Conservation (phyloP, 2,797 vertebrate species). For the Aeoliscus strigatus region DNA sequence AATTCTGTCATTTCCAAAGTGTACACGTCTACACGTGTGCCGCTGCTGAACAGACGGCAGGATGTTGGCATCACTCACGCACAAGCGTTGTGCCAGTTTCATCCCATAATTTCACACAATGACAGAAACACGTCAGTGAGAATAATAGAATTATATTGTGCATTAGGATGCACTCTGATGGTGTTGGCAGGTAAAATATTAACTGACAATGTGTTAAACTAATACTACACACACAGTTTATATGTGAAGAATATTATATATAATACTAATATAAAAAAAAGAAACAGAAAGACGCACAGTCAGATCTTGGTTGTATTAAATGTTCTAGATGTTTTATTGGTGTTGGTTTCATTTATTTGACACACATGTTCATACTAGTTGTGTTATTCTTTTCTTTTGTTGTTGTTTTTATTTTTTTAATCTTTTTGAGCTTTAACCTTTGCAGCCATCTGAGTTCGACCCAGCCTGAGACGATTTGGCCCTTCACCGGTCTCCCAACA, state of each 20-base stretch:
- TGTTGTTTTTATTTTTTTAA: conserved; percentile 45
- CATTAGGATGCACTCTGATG: no score
- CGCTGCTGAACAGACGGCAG: no score
- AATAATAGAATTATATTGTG: no score
- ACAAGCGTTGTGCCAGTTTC: background rate
- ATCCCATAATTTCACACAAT: conserved; percentile 4
- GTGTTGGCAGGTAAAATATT: no score
- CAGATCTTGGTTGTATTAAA: conserved; percentile 77
- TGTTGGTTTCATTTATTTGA: conserved; percentile 79
- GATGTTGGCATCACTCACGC: background rate
- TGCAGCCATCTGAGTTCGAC: conserved; percentile 64
- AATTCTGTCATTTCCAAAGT: background rate
- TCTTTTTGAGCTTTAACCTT: conserved; percentile 55
- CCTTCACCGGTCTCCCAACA: conserved; percentile 60
- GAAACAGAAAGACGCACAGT: conserved; percentile 63
- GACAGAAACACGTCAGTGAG: no score
- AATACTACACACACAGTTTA: no score
- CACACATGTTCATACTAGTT: conserved; percentile 70
- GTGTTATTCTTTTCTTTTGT: no score
- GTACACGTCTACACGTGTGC: no score
- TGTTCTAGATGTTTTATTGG: conserved; percentile 86
- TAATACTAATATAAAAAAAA: background rate
- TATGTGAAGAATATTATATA: no score
- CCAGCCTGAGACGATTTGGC: conserved; percentile 61
- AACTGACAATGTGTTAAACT: no score